Evolutionary conservation across 2,797 vertebrate species (phyloP), one percentile per base, ranked within the genome.

Genomic region (Rhinatrema bivittatum): DNA sequence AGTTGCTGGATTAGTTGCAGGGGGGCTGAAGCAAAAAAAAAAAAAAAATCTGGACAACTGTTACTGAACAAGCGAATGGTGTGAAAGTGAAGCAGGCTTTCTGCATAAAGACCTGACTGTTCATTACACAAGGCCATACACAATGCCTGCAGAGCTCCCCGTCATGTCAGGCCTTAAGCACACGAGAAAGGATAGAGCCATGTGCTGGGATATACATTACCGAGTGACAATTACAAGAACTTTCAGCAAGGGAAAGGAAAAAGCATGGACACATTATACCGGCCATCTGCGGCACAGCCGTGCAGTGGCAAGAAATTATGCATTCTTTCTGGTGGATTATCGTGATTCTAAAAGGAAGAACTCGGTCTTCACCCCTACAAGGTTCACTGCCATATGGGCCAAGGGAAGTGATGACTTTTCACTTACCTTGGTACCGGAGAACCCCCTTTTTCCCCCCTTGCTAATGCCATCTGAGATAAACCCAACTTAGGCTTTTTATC

Each of bases 21-120:
- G 60, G 65, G n/a, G 71, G 60, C 45, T 62, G 75, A 74, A 76
- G 80, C 76, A 66, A n/a, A n/a, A n/a, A n/a, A n/a, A n/a, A n/a
- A n/a, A n/a, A n/a, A 70, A 77, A 78, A 86, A 72, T 78, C 74
- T 75, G 73, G 78, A 83, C 84, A 87, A 87, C 83, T 86, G 84
- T 73, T 77, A 57, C 71, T 18, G 67, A 80, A 65, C 66, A 62
- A 76, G 71, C 17, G 71, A 82, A 81, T 69, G 75, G 83, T 87
- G 84, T 86, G 82, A 86, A 86, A 86, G 79, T 52, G 68, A 81
- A 60, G n/a, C 76, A 83, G 74, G 51, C 76, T 75, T 70, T 69
- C 10, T 23, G 65, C 68, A 84, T 78, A 83, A 86, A 85, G 77
- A 73, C 60, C 75, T 74, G 74, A 79, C 78, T 86, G 82, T 87